phyloP scores from a whole-genome alignment of 2,797 vertebrate species.

The Molossus alvarezi region DNA sequence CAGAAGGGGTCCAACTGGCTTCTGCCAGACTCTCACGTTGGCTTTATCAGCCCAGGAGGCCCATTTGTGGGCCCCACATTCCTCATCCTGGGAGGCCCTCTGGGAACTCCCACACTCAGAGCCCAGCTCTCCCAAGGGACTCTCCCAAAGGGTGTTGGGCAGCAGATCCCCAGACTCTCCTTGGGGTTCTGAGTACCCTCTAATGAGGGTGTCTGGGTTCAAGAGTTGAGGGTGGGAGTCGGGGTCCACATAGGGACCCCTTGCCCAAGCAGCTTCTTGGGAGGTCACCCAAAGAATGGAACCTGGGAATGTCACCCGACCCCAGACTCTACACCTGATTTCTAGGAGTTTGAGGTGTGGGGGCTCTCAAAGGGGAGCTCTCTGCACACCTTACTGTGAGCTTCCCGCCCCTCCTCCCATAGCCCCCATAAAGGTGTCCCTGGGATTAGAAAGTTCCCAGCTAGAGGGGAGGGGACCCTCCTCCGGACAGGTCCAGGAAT shows the following conservation, averaged over 20 bases:
- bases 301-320: neutral
- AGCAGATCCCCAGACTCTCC: neutral
- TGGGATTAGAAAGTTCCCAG: neutral
- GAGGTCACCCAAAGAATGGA: neutral
- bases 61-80: neutral
- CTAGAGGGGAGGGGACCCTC: neutral
- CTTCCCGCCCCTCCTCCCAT: accelerated
- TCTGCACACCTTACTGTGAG: neutral
- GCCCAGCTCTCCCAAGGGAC: neutral
- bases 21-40: neutral
- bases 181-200: neutral
- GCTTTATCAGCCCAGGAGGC: neutral
- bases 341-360: neutral
- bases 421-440: neutral
- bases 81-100: neutral
- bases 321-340: too few relatives aligned
- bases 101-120: neutral
- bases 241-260: neutral
- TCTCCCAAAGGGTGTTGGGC: neutral
- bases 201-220: neutral
- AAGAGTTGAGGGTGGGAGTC: neutral
- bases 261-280: neutral
- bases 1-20: neutral
- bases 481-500: too few relatives aligned
- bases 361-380: neutral